These are phyloP conservation scores for Diaperis boleti DNA, from an alignment of 2,888 invertebrate genomes.

Conservation along the genomic window DNA sequence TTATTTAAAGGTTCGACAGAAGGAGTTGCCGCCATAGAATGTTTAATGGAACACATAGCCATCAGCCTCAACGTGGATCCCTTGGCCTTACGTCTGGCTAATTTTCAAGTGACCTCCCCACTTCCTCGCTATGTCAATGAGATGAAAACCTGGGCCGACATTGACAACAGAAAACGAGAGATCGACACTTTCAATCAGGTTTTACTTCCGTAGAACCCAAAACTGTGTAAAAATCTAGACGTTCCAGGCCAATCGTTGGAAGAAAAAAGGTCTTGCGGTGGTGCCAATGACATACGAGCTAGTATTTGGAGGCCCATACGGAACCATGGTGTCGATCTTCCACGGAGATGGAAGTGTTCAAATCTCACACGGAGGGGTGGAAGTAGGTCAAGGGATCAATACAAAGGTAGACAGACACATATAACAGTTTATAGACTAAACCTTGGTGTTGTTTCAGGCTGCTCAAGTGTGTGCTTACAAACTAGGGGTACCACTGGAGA, in stretches of 20 bases:
- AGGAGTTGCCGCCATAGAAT: conserved; percentile 73
- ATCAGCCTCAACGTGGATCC: conserved; percentile 70
- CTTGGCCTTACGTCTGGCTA: conserved; percentile 70
- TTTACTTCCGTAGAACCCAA: neutral
- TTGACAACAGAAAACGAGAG: conserved; percentile 69
- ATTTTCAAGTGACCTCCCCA: conserved; percentile 63
- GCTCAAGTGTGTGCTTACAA: conserved; percentile 81
- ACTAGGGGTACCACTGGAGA: conserved; percentile 76
- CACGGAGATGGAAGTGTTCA: conserved; percentile 79
- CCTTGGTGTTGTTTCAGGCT: conserved; percentile 55
- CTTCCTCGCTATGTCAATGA: conserved; percentile 70
- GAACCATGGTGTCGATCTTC: conserved; percentile 76
- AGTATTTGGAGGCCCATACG: conserved; percentile 67
- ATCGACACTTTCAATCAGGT: conserved; percentile 73
- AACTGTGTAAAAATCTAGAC: neutral
- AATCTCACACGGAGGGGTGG: conserved; percentile 78
- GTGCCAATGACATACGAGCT: conserved; percentile 78
- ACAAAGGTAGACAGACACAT: conserved; percentile 65
- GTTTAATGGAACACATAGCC: conserved; percentile 77
- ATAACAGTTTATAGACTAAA: neutral
- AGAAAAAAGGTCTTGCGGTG: conserved; percentile 80
- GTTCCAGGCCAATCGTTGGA: conserved; percentile 80
- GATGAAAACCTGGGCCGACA: conserved; percentile 71
- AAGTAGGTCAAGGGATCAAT: conserved; percentile 83
- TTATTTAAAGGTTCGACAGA: conserved; percentile 72